A percentile compares a stretch with the other conserved stretches of the same genome.
These are phyloP conservation scores for Oreotragus oreotragus DNA, from an alignment of 2,113 vertebrate species.

Conservation along the genomic window DNA sequence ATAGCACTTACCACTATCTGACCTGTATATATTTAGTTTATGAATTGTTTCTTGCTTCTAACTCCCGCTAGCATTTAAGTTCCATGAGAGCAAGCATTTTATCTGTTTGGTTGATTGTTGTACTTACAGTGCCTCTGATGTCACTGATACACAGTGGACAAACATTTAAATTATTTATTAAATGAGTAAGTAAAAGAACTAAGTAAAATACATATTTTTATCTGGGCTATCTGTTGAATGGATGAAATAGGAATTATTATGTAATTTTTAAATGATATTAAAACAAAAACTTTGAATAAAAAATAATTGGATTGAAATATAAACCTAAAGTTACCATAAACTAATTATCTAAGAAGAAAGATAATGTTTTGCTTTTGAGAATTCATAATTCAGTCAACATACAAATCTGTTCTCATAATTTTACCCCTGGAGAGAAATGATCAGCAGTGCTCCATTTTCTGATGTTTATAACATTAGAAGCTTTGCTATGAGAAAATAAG, in stretches of 20 bases:
- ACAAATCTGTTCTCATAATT: neutral
- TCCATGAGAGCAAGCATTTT: neutral
- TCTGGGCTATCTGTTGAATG: neutral
- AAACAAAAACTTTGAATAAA: neutral
- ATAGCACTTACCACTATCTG: neutral
- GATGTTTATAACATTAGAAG: constrained; percentile 18
- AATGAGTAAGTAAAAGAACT: neutral
- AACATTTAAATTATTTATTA: constrained; percentile 4
- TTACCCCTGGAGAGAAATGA: neutral
- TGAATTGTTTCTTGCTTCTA: neutral
- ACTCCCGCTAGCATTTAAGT: neutral
- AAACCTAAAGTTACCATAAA: neutral
- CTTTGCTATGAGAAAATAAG: constrained; percentile 22
- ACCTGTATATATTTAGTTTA: neutral
- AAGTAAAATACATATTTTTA: neutral
- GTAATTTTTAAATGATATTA: neutral
- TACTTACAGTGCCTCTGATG: neutral
- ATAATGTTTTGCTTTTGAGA: neutral
- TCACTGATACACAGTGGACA: neutral
- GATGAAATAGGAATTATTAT: neutral
- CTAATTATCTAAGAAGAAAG: neutral
- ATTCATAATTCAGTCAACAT: constrained; percentile 5
- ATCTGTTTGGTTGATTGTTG: neutral
- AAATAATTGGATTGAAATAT: neutral
- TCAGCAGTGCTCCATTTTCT: neutral